Percentiles rank a stretch among this genome's conserved stretches.
phyloP scores from a whole-genome alignment of 2,888 invertebrate species.

The Cerastis leucographa region DNA sequence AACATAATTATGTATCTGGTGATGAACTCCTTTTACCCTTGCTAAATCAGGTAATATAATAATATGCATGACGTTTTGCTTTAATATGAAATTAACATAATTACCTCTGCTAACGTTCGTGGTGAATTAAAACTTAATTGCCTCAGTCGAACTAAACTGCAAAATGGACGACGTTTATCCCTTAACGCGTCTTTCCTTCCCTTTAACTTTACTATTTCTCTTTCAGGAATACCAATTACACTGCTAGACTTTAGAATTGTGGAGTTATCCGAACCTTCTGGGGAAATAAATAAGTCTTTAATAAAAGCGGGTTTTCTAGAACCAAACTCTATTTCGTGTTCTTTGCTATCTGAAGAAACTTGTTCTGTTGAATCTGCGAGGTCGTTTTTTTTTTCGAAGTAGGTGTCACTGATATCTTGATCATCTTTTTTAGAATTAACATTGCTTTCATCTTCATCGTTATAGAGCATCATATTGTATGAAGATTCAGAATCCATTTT shows the following conservation, averaged over 20 bases:
- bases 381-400: conserved; percentile 66
- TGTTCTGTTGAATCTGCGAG: conserved; percentile 27
- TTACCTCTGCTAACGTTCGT: conserved; percentile 83
- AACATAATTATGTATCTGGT: neutral
- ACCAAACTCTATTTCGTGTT: conserved; percentile 39
- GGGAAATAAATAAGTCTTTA: conserved; percentile 28
- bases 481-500: conserved; percentile 73
- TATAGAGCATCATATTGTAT: conserved; percentile 79
- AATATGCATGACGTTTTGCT: neutral
- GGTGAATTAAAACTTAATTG: conserved; percentile 81
- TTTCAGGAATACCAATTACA: conserved; percentile 31
- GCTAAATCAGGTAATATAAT: neutral
- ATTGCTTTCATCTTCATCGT: conserved; percentile 74
- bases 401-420: conserved; percentile 62
- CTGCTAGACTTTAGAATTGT: conserved; percentile 3
- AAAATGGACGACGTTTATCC: conserved; percentile 67
- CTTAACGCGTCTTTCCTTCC: conserved; percentile 43
- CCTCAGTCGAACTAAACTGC: conserved; percentile 80
- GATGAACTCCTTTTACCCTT: neutral
- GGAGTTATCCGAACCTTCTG: conserved; percentile 23
- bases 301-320: conserved; percentile 28
- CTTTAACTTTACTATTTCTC: conserved; percentile 25
- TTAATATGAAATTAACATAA: neutral
- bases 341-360: conserved; percentile 33
- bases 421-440: conserved; percentile 64